A percentile compares a stretch with the other conserved stretches of the same genome.
Conservation (phyloP, 2,113 vertebrate species). For the Lamprologus lemairii region DNA sequence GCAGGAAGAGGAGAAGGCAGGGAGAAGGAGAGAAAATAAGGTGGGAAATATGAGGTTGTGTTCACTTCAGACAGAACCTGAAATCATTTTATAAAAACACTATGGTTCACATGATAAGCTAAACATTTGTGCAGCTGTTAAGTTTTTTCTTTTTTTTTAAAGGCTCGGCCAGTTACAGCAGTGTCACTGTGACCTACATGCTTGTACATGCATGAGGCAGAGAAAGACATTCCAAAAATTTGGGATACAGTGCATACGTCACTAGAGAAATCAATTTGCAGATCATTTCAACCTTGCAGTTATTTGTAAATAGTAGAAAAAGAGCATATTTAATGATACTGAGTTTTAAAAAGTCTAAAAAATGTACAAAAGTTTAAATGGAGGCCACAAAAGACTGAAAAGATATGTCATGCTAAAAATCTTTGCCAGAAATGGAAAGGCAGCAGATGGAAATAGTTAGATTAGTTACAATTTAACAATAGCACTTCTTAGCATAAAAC, state of each 20-base stretch:
- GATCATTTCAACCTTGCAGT: not conserved
- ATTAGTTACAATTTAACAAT: not conserved
- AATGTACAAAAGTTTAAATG: not conserved
- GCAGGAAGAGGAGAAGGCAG: not conserved
- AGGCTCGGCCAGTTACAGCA: not conserved
- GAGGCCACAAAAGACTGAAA: not conserved
- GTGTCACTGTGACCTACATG: not conserved
- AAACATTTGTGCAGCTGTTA: not conserved
- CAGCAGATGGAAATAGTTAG: not conserved
- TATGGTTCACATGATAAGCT: not conserved
- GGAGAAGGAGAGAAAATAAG: not conserved
- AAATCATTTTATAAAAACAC: not conserved
- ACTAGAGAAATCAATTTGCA: not conserved
- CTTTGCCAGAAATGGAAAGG: not conserved
- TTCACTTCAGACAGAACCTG: not conserved
- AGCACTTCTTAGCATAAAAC: not conserved
- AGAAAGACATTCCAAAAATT: not conserved
- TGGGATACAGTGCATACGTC: not conserved
- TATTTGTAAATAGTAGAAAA: not conserved
- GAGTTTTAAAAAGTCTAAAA: not conserved
- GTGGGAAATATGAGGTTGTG: not conserved
- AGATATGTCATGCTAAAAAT: not conserved
- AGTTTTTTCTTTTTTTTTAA: not conserved
- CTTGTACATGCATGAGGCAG: not conserved
- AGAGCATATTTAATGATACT: not conserved